A percentile compares a stretch with the other conserved stretches of the same genome.
These are phyloP conservation scores for Acrobasis repandana DNA, from an alignment of 2,888 invertebrate genomes.

Conservation along the genomic window DNA sequence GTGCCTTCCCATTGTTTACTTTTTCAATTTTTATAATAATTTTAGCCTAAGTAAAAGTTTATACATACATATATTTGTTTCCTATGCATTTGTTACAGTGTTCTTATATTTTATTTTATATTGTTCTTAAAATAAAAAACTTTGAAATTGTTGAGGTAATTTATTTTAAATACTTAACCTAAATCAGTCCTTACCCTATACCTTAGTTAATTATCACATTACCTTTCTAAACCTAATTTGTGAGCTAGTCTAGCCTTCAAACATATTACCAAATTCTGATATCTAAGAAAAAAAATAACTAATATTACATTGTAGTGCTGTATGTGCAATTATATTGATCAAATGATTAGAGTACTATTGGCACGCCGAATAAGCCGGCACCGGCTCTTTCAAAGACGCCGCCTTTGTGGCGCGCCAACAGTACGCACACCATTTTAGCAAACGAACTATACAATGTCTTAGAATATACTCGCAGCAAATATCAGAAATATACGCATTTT, in stretches of 20 bases:
- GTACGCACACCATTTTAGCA: too few species aligned
- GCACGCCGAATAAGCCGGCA: too few species aligned
- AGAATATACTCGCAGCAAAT: too few species aligned
- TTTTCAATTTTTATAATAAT: neutral
- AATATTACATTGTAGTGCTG: neutral
- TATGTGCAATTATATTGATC: neutral
- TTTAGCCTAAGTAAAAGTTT: slow-evolving; percentile 17
- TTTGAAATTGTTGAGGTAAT: slow-evolving; percentile 30
- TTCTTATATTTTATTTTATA: slow-evolving; percentile 25
- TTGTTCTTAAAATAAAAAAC: slow-evolving; percentile 23
- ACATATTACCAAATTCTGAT: slow-evolving; percentile 41
- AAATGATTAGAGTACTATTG: too few species aligned
- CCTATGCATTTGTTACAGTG: slow-evolving; percentile 25
- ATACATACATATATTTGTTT: slow-evolving; percentile 22
- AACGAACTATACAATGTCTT: too few species aligned
- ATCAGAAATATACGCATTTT: too few species aligned
- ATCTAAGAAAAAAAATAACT: neutral
- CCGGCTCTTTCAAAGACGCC: too few species aligned
- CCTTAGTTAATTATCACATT: slow-evolving; percentile 57
- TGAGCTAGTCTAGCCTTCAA: slow-evolving; percentile 37
- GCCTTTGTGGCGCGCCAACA: too few species aligned
- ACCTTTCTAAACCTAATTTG: slow-evolving; percentile 35
- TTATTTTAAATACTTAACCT: slow-evolving; percentile 47
- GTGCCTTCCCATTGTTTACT: slow-evolving; percentile 16
- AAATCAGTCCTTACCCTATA: slow-evolving; percentile 40